Base-by-base conservation (phyloP, 2,888 invertebrate genomes). In the Drosophila histrio region DNA sequence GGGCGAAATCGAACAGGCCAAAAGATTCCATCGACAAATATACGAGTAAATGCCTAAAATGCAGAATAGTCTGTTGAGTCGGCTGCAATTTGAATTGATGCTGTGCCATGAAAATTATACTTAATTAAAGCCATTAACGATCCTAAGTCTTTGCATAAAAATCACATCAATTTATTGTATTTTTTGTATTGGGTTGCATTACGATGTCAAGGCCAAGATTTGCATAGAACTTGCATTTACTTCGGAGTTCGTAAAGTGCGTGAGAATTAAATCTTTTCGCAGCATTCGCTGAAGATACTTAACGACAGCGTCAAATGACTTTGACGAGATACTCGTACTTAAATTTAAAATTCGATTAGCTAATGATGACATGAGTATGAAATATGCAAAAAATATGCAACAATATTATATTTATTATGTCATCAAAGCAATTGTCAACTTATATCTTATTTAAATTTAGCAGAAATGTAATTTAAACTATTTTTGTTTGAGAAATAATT, bases 151-250 rank as follows among this genome's bases (percentile, higher is more conserved):
- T 73, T 77, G 82, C 88, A 86, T 79, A 73, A 80, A 87, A 88
- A 72, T 80, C 84, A 84, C 82, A 87, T 88, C 79, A 87, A 77
- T 80, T 84, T 82, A 84, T 71, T 72, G 67, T 72, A 82, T n/a
- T 72, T 66, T 53, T 52, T 66, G 63, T 73, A 79, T 74, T 69
- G 57, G 59, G 56, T 58, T 71, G 71, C 72, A 69, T 68, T 77
- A 70, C 60, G 72, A 66, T 85, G 88, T 88, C 84, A 85, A 82
- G 84, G 84, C 66, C 41, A 57, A 59, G 46, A 88, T 85, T 85
- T 76, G 68, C 87, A 88, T 85, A 73, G 64, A 83, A 64, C 58
- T 47, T 59, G 72, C 86, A 87, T 82, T 87, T 67, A 32, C 44
- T 19, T 26, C 30, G 9, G 13, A 43, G 44, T 53, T 56, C 28